phyloP scores from a whole-genome alignment of 2,888 invertebrate species.

The Parnassius glacialis region DNA sequence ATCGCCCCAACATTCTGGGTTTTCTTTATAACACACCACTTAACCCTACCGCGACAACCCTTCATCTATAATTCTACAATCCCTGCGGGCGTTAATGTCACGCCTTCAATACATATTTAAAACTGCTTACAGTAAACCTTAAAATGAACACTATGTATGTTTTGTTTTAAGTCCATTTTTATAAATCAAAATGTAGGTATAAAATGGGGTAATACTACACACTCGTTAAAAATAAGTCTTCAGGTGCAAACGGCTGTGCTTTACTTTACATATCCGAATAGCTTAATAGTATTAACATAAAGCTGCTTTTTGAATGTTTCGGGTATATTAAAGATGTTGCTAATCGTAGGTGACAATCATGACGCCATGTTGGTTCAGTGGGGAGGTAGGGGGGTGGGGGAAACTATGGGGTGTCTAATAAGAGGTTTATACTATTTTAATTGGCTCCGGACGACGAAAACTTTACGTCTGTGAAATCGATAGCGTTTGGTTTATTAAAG shows the following conservation, averaged over 20 bases:
- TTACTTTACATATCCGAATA: slow-evolving; percentile 30
- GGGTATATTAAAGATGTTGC: slow-evolving; percentile 38
- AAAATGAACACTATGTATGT: slow-evolving; percentile 37
- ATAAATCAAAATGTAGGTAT: slow-evolving; percentile 30
- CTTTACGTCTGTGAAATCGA: slow-evolving; percentile 54
- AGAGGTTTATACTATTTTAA: slow-evolving; percentile 74
- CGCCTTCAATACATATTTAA: slow-evolving; percentile 69
- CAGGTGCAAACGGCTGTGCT: slow-evolving; percentile 47
- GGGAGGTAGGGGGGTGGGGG: slow-evolving; percentile 58
- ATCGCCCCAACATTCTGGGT: slow-evolving; percentile 48
- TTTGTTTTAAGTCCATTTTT: slow-evolving; percentile 24
- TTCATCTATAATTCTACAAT: slow-evolving; percentile 73
- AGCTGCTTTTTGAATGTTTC: slow-evolving; percentile 31
- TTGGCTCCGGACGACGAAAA: slow-evolving; percentile 68
- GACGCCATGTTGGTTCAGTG: slow-evolving; percentile 77
- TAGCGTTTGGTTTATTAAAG: slow-evolving; percentile 62
- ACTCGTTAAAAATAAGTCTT: slow-evolving; percentile 66
- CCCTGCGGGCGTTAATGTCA: slow-evolving; percentile 75
- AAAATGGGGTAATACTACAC: slow-evolving; percentile 65
- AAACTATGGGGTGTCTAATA: slow-evolving; percentile 67
- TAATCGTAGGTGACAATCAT: slow-evolving; percentile 72
- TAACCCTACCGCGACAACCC: slow-evolving; percentile 70
- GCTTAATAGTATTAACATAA: slow-evolving; percentile 40
- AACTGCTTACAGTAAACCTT: slow-evolving; percentile 35
- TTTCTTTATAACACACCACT: slow-evolving; percentile 61